Evolutionary conservation across 37 sponge, comb jelly and placozoan genomes (phyloP).

Genomic region (Agelas oroides): DNA sequence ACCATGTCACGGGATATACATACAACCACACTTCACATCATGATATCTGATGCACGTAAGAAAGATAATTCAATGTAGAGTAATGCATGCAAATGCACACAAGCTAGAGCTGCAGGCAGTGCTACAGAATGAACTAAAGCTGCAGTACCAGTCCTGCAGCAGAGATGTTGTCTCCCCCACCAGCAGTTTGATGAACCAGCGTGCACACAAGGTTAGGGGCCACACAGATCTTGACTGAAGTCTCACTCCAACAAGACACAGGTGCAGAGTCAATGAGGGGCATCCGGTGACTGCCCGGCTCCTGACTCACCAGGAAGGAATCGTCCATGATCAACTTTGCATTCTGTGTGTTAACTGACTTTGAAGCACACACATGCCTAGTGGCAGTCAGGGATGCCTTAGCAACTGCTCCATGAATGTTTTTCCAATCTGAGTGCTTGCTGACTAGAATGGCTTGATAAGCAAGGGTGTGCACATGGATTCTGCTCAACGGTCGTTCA

Average conservation of each 20-base stretch:
- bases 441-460: conserved; percentile 75
- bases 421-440: conserved; percentile 58
- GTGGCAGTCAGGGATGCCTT: conserved; percentile 84
- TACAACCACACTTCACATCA: too few relatives aligned
- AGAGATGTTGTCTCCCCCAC: conserved; percentile 85
- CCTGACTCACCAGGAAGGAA: conserved; percentile 68
- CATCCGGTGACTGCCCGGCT: conserved; percentile 65
- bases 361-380: conserved; percentile 74
- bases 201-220: conserved; percentile 88
- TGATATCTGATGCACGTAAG: too few relatives aligned
- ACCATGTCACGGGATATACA: too few relatives aligned
- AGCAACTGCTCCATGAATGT: conserved; percentile 69
- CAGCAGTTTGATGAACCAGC: conserved; percentile 66
- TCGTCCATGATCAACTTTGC: conserved; percentile 78
- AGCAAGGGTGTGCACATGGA: conserved; percentile 90
- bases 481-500: conserved; percentile 49
- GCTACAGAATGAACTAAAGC: not conserved
- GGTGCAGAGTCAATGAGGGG: conserved; percentile 75
- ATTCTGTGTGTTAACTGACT: conserved; percentile 41
- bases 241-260: conserved; percentile 83
- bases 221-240: conserved; percentile 66
- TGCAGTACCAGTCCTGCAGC: conserved; percentile 73
- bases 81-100: too few relatives aligned
- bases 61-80: too few relatives aligned
- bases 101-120: too few relatives aligned